Evolutionary conservation across 2,888 invertebrate genomes (phyloP).

Genomic region (Trachelus iudaicus): DNA sequence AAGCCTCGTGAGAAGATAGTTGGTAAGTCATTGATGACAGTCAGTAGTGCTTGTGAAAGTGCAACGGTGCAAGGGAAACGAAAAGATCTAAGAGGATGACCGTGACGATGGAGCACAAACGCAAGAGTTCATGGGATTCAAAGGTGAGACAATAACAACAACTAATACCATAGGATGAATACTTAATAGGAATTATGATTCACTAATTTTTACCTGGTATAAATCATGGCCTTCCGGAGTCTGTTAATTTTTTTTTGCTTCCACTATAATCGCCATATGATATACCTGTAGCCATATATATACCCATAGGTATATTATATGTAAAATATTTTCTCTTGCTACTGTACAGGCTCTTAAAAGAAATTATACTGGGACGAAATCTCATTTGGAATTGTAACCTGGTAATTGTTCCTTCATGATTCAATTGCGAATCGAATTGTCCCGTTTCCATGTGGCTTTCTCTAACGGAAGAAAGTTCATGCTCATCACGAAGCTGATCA

Average conservation of each 20-base stretch:
- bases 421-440: neutral
- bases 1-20: neutral
- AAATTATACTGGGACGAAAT: too few relatives aligned
- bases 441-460: neutral
- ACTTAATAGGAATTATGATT: neutral
- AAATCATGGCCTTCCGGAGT: too few relatives aligned
- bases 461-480: neutral
- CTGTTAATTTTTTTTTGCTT: too few relatives aligned
- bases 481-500: neutral
- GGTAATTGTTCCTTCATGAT: neutral
- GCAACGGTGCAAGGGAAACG: neutral
- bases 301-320: too few relatives aligned
- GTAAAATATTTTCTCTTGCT: too few relatives aligned
- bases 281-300: too few relatives aligned
- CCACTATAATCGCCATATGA: too few relatives aligned
- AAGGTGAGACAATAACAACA: slow-evolving; percentile 61
- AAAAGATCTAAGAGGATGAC: slow-evolving; percentile 54
- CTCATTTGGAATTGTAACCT: neutral
- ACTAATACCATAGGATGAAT: neutral
- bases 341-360: too few relatives aligned
- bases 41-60: neutral
- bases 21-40: neutral
- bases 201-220: too few relatives aligned
- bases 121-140: slow-evolving; percentile 70
- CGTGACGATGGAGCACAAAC: slow-evolving; percentile 68